These are phyloP conservation scores for Bradynema listronoti DNA, from an alignment of 1,140 invertebrate species.

Conservation along the genomic window DNA sequence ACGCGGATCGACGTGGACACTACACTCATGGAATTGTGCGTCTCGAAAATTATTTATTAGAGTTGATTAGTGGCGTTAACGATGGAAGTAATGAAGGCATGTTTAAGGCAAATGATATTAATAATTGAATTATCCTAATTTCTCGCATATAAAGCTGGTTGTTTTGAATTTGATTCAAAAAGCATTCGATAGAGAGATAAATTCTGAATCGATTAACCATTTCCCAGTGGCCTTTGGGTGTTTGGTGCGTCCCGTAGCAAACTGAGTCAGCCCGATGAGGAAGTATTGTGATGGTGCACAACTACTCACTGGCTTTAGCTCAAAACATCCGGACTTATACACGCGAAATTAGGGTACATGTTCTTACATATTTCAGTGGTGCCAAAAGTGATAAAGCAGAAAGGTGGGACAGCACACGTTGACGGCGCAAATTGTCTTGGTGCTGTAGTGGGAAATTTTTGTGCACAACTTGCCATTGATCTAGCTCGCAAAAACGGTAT, in stretches of 20 bases:
- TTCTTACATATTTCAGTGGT: neutral
- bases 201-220: neutral
- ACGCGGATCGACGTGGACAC: neutral
- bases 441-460: neutral
- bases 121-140: too few relatives aligned
- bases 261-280: slow-evolving; percentile 22
- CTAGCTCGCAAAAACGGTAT: neutral
- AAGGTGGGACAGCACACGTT: neutral
- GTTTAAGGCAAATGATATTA: neutral
- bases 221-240: neutral
- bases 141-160: neutral
- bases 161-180: neutral
- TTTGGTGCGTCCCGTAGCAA: slow-evolving; percentile 39
- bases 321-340: slow-evolving; percentile 7
- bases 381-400: neutral
- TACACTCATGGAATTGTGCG: neutral
- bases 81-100: neutral
- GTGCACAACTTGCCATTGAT: neutral
- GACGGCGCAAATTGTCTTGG: neutral
- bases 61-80: neutral
- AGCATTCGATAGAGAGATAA: neutral
- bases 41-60: neutral
- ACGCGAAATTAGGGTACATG: slow-evolving; percentile 24
- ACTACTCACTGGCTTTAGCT: neutral
- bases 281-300: slow-evolving; percentile 16